Evolutionary conservation across 2,113 vertebrate species (phyloP), one percentile per base, ranked within the genome.

Genomic region (Vicugna pacos): DNA sequence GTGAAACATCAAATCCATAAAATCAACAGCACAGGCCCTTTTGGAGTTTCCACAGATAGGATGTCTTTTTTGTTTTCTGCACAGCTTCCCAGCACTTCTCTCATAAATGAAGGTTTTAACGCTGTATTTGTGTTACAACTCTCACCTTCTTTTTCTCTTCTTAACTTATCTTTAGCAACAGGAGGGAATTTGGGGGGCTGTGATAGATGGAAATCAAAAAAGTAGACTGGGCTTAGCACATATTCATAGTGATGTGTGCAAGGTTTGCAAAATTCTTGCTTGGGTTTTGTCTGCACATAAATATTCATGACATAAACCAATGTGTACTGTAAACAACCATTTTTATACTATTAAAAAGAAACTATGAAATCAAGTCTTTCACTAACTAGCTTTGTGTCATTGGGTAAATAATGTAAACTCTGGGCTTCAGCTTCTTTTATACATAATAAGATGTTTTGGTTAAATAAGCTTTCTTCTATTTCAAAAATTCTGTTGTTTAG

Each of bases 401-500:
- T 69, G 73, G 28, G 19, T 82, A 58, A 76, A 42, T 69, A 58
- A 88, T 28, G 11, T 13, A 64, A 46, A 84, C 20, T 52, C 65
- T 52, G 35, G 75, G 14, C 12, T 42, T 64, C 14, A 8, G 19
- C 11, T 35, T 56, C 80, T 64, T 62, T 54, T 76, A 5, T 42
- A 4, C 30, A n/a, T 38, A 93, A 69, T 26, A 70, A 65, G 13
- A 0, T 65, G 8, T 79, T 82, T 64, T 48, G 46, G n/a, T 79
- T 73, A 85, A 70, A 87, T 77, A 72, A 32, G 80, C 54, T 81
- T 84, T 84, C n/a, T 95, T 87, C 86, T 76, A 32, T 24, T 48
- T 87, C 28, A 92, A 93, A 83, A 85, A n/a, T 52, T 82, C n/a
- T 79, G 32, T 73, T 85, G 15, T 70, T 91, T 62, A 88, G 42